Conservation (phyloP, 2,888 invertebrate genomes). For the Leptinotarsa tumamoca region DNA sequence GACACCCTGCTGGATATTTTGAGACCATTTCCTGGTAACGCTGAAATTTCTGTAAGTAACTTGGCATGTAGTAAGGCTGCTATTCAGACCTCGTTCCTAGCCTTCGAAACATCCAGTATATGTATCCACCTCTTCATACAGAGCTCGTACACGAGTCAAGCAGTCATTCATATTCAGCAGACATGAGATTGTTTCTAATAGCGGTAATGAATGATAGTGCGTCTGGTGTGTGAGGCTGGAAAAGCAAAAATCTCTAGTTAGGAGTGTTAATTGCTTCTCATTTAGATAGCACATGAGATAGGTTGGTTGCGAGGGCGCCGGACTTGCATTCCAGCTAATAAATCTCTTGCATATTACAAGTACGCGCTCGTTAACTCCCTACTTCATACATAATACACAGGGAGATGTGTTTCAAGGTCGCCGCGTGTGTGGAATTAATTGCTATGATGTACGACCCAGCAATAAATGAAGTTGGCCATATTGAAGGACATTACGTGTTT, state of each 20-base stretch:
- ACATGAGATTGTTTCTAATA: slow-evolving; percentile 30
- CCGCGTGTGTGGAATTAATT: slow-evolving; percentile 37
- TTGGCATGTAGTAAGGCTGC: background rate
- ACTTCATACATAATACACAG: slow-evolving; percentile 44
- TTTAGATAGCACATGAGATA: slow-evolving; percentile 59
- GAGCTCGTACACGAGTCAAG: background rate
- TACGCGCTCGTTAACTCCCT: slow-evolving; percentile 49
- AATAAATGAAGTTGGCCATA: background rate
- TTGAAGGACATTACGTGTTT: background rate
- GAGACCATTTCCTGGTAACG: too few relatives aligned
- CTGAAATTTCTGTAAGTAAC: too few relatives aligned
- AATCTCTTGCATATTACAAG: slow-evolving; percentile 55
- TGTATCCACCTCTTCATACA: slow-evolving; percentile 1
- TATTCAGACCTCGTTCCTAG: background rate
- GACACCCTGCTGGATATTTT: too few relatives aligned
- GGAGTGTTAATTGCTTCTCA: slow-evolving; percentile 62
- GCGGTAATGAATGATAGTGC: slow-evolving; percentile 42
- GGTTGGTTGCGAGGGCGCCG: slow-evolving; percentile 56
- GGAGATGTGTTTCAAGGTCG: slow-evolving; percentile 46
- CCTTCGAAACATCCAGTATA: slow-evolving; percentile 9
- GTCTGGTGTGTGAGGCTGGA: slow-evolving; percentile 36
- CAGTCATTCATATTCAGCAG: slow-evolving; percentile 18
- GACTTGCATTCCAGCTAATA: slow-evolving; percentile 56
- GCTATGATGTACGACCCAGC: slow-evolving; percentile 6
- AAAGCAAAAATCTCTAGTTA: slow-evolving; percentile 51